Evolutionary conservation across 1,140 invertebrate species (phyloP).

Genomic region (roundworm (Caenorhabditis elegans)): WBcel235 BX284605.5:11750001-11750500

Average conservation of each 20-base stretch:
- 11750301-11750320: conserved; percentile 1
- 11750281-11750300: not conserved
- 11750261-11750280: not conserved
- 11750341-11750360: not conserved
- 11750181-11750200: not conserved
- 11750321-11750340: not conserved
- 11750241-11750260: not conserved
- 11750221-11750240: not conserved
- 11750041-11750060: conserved; percentile 8
- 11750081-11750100: not conserved
- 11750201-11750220: not conserved
- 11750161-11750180: not conserved
- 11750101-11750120: not conserved
- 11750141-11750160: conserved; percentile 6
- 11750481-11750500: not conserved
- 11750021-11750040: conserved; percentile 12
- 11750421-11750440: not conserved
- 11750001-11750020: not conserved
- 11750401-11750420: not conserved
- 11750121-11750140: not conserved
- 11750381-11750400: not conserved
- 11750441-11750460: not conserved
- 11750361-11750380: not conserved
- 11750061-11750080: not conserved
- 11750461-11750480: not conserved